Evolutionary conservation across 2,797 vertebrate genomes (phyloP).

Genomic region (Austrolebias charrua): DNA sequence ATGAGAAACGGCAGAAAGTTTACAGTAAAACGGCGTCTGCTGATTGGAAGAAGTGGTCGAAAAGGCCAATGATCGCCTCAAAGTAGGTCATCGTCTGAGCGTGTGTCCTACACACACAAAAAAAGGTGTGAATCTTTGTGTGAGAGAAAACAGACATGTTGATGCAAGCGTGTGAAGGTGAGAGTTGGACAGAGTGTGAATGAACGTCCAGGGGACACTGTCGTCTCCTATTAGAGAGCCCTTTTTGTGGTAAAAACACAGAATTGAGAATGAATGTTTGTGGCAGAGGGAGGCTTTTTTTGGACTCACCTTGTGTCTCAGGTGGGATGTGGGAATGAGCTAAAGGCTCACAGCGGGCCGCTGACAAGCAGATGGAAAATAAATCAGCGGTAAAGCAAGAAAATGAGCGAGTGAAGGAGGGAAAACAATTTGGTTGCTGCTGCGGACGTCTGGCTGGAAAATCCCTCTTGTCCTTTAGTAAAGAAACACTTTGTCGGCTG

Average conservation of each 20-base stretch:
- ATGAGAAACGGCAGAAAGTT: conserved; percentile 13
- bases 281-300: conserved; percentile 32
- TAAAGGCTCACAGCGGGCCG: conserved; percentile 57
- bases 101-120: not conserved
- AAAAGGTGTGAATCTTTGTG: conserved; percentile 23
- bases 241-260: conserved; percentile 24
- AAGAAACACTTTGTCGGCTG: conserved; percentile 18
- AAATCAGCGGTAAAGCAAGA: conserved; percentile 73
- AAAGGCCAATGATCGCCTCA: conserved; percentile 18
- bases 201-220: conserved; percentile 20
- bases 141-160: conserved; percentile 2
- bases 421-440: conserved; percentile 62
- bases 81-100: conserved; percentile 7
- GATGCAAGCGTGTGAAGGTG: conserved; percentile 30
- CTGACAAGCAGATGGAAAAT: conserved; percentile 67
- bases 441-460: conserved; percentile 20
- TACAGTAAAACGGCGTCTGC: not conserved
- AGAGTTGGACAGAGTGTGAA: conserved; percentile 31
- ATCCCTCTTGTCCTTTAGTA: conserved; percentile 34
- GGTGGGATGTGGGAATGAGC: conserved; percentile 70
- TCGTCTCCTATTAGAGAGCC: conserved; percentile 34
- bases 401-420: conserved; percentile 57
- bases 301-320: conserved; percentile 59
- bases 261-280: conserved; percentile 40
- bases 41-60: conserved; percentile 12